Percentiles rank a stretch among this genome's conserved stretches.
These are phyloP conservation scores for Phallusia fumigata DNA, from an alignment of 23 tunicate genomes.

Conservation along the genomic window DNA sequence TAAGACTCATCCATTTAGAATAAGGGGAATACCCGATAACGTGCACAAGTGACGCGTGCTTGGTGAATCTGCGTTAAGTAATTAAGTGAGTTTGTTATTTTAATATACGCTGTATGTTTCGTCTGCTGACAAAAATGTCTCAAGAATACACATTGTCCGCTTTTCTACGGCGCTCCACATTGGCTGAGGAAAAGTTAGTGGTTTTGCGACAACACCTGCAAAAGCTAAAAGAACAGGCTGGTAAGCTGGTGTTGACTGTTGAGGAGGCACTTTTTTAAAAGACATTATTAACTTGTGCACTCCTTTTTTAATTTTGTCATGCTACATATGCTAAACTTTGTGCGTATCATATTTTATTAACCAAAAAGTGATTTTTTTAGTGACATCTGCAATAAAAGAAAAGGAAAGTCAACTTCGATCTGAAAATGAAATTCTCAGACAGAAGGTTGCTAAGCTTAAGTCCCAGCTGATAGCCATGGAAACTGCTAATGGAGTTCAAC, in stretches of 20 bases:
- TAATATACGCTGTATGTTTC: background rate
- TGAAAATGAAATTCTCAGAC: conserved; percentile 27
- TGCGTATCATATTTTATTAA: background rate
- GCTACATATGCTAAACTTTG: background rate
- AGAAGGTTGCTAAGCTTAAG: conserved; percentile 34
- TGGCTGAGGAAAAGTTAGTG: background rate
- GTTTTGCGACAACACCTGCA: background rate
- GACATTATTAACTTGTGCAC: no score
- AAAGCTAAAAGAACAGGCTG: background rate
- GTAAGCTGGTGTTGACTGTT: background rate
- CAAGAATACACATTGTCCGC: background rate
- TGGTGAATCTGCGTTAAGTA: background rate
- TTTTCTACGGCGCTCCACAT: background rate
- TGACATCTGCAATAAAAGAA: background rate
- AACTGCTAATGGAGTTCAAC: conserved; percentile 13
- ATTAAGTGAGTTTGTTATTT: no score
- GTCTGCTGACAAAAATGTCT: background rate
- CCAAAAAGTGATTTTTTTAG: background rate
- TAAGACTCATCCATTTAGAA: background rate
- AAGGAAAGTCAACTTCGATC: background rate
- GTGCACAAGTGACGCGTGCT: background rate
- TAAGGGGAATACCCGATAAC: background rate
- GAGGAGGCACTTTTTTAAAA: no score
- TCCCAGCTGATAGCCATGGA: conserved; percentile 23
- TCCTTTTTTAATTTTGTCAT: background rate